phyloP scores from a whole-genome alignment of 2,113 vertebrate species.

The Labrus mixtus region DNA sequence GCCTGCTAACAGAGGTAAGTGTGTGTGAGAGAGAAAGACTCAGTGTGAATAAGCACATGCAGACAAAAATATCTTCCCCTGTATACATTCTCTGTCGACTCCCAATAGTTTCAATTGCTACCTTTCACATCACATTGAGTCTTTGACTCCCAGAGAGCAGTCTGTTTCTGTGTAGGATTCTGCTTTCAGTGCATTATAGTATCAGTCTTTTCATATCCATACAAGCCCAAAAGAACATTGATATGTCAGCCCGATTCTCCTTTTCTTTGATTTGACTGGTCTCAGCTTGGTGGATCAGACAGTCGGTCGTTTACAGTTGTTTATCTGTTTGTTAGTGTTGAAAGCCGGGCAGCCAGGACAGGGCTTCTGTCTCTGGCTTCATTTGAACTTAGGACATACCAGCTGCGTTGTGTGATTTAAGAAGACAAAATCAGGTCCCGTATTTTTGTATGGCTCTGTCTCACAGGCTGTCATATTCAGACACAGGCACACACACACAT shows the following conservation, averaged over 20 bases:
- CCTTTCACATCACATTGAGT: slow-evolving; percentile 41
- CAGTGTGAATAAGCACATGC: neutral
- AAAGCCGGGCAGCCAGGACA: slow-evolving; percentile 28
- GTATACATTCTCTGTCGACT: neutral
- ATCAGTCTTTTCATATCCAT: slow-evolving; percentile 20
- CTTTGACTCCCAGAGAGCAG: neutral
- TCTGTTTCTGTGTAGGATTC: neutral
- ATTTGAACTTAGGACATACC: slow-evolving; percentile 57
- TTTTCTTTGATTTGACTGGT: slow-evolving; percentile 67
- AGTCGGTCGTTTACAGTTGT: slow-evolving; percentile 67
- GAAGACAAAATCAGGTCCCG: slow-evolving; percentile 77
- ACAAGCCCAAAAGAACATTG: slow-evolving; percentile 38
- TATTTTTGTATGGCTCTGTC: slow-evolving; percentile 29
- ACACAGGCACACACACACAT: slow-evolving; percentile 8
- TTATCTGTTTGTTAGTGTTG: slow-evolving; percentile 69
- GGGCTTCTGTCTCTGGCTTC: slow-evolving; percentile 44
- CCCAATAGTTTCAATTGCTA: slow-evolving; percentile 41
- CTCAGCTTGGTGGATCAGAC: slow-evolving; percentile 73
- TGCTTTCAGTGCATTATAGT: slow-evolving; percentile 16
- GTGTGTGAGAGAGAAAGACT: slow-evolving; percentile 1
- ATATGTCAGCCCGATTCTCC: slow-evolving; percentile 32
- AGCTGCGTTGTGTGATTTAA: slow-evolving; percentile 62
- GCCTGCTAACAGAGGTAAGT: slow-evolving; percentile 92
- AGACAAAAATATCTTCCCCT: neutral
- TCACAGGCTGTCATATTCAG: slow-evolving; percentile 35